Percentiles rank a stretch among this genome's conserved stretches.
Conservation (phyloP, 2,113 vertebrate genomes). For the Microtus ochrogaster region DNA sequence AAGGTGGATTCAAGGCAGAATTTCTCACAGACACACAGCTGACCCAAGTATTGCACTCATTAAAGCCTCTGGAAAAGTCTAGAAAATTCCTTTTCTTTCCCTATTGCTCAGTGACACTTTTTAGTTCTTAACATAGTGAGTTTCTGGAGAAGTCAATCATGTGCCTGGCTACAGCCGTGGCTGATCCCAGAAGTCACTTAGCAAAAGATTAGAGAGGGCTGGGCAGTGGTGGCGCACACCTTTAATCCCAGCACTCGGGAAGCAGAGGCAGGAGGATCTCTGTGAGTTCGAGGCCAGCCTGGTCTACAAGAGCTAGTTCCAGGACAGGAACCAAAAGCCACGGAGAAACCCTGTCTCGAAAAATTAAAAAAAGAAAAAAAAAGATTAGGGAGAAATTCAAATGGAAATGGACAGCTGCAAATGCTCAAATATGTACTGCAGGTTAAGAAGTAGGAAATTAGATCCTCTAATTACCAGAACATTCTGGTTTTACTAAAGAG, state of each 20-base stretch:
- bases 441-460: constrained; percentile 56
- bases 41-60: background rate
- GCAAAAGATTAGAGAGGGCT: constrained; percentile 6
- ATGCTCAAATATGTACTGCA: background rate
- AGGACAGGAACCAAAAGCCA: too few species aligned
- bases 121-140: background rate
- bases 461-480: constrained; percentile 47
- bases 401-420: constrained; percentile 53
- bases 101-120: background rate
- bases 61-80: background rate
- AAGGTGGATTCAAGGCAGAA: background rate
- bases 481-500: constrained; percentile 49
- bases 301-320: too few species aligned
- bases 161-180: background rate
- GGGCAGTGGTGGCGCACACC: too few species aligned
- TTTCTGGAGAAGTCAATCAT: background rate
- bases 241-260: too few species aligned
- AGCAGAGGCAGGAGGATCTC: too few species aligned
- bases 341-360: too few species aligned
- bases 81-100: constrained; percentile 5
- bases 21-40: background rate
- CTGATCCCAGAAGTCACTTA: constrained; percentile 13
- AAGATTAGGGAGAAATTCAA: constrained; percentile 35
- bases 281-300: too few species aligned
- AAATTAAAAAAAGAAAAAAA: too few species aligned